Evolutionary conservation across 2,888 invertebrate species (phyloP).

Genomic region (Pardosa pseudoannulata): DNA sequence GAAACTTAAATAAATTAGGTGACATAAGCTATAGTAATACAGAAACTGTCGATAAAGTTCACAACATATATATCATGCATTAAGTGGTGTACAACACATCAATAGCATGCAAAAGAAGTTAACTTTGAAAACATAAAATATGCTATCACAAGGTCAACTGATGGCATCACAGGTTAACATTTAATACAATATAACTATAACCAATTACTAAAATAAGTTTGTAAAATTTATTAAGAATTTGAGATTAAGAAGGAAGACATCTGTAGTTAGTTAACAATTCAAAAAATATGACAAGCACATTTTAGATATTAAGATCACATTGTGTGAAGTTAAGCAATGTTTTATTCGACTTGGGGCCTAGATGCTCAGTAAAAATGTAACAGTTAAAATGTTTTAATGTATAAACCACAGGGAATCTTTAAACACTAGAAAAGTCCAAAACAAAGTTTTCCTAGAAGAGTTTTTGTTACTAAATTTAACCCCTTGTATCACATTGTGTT

Average conservation of each 20-base stretch:
- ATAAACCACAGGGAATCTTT: too few species aligned
- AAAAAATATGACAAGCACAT: background rate
- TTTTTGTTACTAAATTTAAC: too few species aligned
- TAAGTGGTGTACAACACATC: background rate
- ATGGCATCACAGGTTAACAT: background rate
- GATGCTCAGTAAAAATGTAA: too few species aligned
- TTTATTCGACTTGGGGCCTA: too few species aligned
- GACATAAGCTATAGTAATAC: too few species aligned
- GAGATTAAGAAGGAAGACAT: conserved; percentile 3
- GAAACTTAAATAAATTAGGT: too few species aligned
- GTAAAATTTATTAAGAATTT: background rate
- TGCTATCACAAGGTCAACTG: background rate
- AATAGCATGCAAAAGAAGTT: background rate
- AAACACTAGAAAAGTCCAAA: too few species aligned
- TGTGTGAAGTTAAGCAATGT: too few species aligned
- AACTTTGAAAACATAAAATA: background rate
- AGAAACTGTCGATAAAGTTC: background rate
- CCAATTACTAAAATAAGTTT: background rate
- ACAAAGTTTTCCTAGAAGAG: too few species aligned
- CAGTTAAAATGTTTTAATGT: too few species aligned
- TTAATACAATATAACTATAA: background rate
- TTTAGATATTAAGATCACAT: too few species aligned
- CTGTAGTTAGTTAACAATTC: background rate
- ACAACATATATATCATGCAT: background rate
- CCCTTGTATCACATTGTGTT: too few species aligned